phyloP scores from a whole-genome alignment of 2,797 vertebrate species.

The Poecile montanus region DNA sequence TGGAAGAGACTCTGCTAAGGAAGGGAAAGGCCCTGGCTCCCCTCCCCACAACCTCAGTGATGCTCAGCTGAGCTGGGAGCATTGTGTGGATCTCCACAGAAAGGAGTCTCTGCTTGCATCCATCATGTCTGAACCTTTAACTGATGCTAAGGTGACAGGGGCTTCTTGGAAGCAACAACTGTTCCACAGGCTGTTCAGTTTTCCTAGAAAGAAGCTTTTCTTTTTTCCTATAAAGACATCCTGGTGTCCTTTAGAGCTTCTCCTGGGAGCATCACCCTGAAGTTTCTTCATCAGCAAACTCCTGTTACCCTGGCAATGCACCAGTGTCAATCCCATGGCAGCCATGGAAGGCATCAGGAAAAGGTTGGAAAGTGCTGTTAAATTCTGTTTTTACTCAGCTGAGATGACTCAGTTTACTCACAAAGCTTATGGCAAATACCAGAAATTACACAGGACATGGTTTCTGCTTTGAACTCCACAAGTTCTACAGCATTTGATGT shows the following conservation, averaged over 20 bases:
- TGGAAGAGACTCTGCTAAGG: neutral
- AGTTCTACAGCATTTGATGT: neutral
- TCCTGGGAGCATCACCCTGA: neutral
- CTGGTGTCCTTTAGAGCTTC: neutral
- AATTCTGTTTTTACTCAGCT: neutral
- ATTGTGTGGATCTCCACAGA: neutral
- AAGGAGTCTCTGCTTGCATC: neutral
- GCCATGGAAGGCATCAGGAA: neutral
- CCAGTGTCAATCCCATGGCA: neutral
- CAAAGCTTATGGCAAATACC: neutral
- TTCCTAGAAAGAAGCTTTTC: neutral
- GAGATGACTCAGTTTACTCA: neutral
- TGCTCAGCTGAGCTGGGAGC: neutral
- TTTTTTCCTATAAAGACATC: neutral
- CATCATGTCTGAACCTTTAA: neutral
- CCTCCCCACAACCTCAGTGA: neutral
- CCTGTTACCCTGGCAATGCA: neutral
- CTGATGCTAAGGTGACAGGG: neutral
- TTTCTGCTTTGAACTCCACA: neutral
- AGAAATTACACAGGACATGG: neutral
- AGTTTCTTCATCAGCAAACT: neutral
- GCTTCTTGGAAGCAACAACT: neutral
- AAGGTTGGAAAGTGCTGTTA: neutral
- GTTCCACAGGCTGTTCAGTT: neutral
- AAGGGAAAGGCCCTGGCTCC: neutral